phyloP scores from a whole-genome alignment of 2,888 invertebrate genomes.

The Coelinius sp. region DNA sequence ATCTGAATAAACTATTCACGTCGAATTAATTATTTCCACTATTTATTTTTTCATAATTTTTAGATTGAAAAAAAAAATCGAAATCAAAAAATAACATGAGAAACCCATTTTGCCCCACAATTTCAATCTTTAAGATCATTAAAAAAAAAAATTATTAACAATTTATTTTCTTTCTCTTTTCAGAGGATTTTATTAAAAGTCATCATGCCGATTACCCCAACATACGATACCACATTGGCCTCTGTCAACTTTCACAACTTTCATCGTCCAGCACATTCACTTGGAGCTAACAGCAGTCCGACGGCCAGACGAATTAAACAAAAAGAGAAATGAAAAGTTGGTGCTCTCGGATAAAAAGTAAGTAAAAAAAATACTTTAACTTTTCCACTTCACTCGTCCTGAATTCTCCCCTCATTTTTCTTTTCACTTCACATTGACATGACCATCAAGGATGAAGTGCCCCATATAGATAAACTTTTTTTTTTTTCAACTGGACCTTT shows the following conservation, averaged over 20 bases:
- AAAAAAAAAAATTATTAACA: too few species aligned
- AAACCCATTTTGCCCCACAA: too few species aligned
- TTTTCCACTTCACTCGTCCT: not conserved
- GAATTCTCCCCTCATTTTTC: not conserved
- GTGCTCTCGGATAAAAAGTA: not conserved
- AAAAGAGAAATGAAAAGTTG: slow-evolving; percentile 7
- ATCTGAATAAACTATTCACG: not conserved
- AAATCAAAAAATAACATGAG: too few species aligned
- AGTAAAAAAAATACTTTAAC: not conserved
- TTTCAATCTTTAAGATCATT: too few species aligned
- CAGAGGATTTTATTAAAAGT: too few species aligned
- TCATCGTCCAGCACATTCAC: slow-evolving; percentile 41
- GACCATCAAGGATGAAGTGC: not conserved
- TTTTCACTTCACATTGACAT: not conserved
- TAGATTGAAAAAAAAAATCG: too few species aligned
- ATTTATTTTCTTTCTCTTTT: too few species aligned
- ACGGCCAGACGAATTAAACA: not conserved
- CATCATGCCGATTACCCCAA: not conserved
- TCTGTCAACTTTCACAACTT: slow-evolving; percentile 49
- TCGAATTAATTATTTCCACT: not conserved
- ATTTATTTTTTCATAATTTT: not conserved
- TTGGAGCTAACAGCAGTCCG: not conserved
- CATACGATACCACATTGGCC: slow-evolving; percentile 31
- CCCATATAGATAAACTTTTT: not conserved
- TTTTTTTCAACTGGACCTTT: slow-evolving; percentile 1